Evolutionary conservation across 2,888 invertebrate genomes (phyloP).

Genomic region (Eilema sororculum): DNA sequence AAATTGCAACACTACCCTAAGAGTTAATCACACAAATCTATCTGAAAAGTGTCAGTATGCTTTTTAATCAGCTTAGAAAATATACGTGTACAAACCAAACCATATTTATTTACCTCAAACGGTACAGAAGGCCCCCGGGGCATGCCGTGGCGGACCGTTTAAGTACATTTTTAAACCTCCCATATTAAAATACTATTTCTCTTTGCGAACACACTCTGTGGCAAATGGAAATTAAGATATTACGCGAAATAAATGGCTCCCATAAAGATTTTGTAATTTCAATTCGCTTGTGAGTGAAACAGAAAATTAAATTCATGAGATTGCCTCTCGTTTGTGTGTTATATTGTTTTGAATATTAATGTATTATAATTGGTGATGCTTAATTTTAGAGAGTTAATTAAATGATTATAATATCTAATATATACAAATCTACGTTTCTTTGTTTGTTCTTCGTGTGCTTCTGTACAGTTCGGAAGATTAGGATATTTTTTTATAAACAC

Average conservation of each 20-base stretch:
- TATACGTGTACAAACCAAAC: neutral
- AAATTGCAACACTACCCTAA: neutral
- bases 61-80: neutral
- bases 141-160: neutral
- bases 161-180: neutral
- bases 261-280: neutral
- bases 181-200: neutral
- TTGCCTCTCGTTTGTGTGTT: neutral
- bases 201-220: neutral
- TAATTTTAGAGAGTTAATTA: neutral
- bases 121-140: neutral
- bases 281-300: slow-evolving; percentile 7
- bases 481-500: no score
- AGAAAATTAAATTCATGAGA: neutral
- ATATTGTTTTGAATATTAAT: slow-evolving; percentile 3
- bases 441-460: no score
- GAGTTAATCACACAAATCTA: neutral
- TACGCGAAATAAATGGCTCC: neutral
- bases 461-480: no score
- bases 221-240: neutral
- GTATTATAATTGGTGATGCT: slow-evolving; percentile 1
- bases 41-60: neutral
- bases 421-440: no score
- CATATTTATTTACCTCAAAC: slow-evolving; percentile 2
- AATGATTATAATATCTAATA: neutral